Percentiles rank a stretch among this genome's conserved stretches.
phyloP scores from a whole-genome alignment of 2,888 invertebrate genomes.

The Tortrix viridana region DNA sequence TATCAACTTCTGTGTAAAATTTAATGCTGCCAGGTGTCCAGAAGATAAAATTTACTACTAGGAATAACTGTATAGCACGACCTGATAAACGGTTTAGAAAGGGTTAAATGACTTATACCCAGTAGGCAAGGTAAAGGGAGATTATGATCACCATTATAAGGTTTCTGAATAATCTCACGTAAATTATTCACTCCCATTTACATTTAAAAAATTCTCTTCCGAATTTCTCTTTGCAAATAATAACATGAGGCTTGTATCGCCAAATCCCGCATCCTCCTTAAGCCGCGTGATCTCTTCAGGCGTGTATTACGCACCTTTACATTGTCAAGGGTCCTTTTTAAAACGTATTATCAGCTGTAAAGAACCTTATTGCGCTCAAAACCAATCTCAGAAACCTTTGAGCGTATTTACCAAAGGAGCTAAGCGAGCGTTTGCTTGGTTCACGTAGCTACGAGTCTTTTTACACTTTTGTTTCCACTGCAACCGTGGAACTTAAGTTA shows the following conservation, averaged over 20 bases:
- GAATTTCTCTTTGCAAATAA: neutral
- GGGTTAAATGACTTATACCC: neutral
- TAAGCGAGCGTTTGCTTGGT: no score
- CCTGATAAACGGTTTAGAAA: no score
- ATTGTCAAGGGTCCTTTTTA: constrained; percentile 22
- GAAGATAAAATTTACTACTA: neutral
- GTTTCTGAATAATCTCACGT: neutral
- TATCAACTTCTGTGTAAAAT: no score
- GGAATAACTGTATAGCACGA: no score
- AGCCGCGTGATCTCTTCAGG: constrained; percentile 2
- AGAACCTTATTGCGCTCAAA: constrained; percentile 7
- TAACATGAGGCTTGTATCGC: neutral
- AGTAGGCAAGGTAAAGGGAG: neutral
- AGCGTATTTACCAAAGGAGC: neutral
- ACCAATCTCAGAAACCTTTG: neutral
- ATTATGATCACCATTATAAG: neutral
- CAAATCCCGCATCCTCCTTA: constrained; percentile 2
- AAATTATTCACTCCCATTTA: neutral
- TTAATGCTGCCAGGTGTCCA: neutral
- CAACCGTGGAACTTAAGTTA: no score
- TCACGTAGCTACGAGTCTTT: no score
- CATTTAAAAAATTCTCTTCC: neutral
- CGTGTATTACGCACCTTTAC: constrained; percentile 19
- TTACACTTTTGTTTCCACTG: no score
- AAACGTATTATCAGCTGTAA: constrained; percentile 16